Base-by-base conservation (phyloP, 2,797 vertebrate genomes). In the Phalanger gymnotis region DNA sequence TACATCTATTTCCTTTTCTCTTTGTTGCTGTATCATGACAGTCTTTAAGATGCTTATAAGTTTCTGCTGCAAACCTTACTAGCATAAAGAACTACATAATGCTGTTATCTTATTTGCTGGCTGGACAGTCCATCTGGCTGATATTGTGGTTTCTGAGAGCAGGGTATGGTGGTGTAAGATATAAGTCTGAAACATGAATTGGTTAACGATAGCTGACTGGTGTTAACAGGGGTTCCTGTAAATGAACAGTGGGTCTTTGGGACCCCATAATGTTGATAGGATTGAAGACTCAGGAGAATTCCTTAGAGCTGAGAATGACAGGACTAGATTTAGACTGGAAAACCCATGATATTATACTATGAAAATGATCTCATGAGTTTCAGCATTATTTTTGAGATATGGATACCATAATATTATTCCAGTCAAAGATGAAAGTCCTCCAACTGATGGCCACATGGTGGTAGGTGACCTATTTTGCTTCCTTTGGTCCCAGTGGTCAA, bases 361-460 rank as follows among this genome's bases (percentile, higher is more conserved):
- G 52, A 51, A 30, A 1, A 0, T 30, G 66, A 53, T 9, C 28
- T 1, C 11, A 28, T 0, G 2, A 19, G 53, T 22, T 28, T 30
- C 9, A 1, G 31, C 3, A 0, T 0, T 0, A 0, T 14, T 89
- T 92, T 22, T 3, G 47, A 61, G 51, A 19, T 40, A 53, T 14
- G 73, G 94, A 6, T 5, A 0, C 1, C 7, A 92, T 25, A 13
- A 90, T 28, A 13, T 30, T 27, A 9, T 54, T 90, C 11, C 5
- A 51, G 4, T 40, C 5, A 34, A n/a, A 28, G 16, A 27, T 40
- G 4, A 47, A n/a, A 51, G n/a, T 90, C 30, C 52, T 52, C 11
- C 6, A 0, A 25, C 0, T 1, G 53, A 92, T 81, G 81, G 51
- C 81, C 54, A 12, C 87, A 55, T 0, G 0, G 73, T 31, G 53